These are phyloP conservation scores for Vipera ursinii DNA, from an alignment of 2,797 vertebrate species.

Conservation along the genomic window DNA sequence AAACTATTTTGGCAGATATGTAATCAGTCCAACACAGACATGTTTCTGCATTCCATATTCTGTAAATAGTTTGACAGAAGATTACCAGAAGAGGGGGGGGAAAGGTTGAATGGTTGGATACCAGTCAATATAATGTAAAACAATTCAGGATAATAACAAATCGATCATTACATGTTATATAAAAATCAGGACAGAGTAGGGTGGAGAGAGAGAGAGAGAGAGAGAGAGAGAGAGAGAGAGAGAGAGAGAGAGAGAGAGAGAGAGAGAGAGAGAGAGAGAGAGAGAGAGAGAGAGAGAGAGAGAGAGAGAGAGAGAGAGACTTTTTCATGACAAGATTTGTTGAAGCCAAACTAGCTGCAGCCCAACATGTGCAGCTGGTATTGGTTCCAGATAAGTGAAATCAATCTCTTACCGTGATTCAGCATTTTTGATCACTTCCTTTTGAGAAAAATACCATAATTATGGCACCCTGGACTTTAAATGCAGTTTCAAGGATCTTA, in stretches of 20 bases:
- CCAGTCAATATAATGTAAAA: neutral
- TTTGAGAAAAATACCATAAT: neutral
- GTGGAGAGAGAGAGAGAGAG: too few species aligned
- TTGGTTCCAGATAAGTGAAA: neutral
- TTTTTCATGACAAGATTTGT: neutral
- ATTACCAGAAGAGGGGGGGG: neutral
- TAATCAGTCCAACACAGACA: neutral
- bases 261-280: too few species aligned
- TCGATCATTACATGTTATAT: neutral
- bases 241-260: too few species aligned
- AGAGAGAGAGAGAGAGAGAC: too few species aligned
- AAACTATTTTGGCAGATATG: neutral
- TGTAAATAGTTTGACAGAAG: neutral
- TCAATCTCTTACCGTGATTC: neutral
- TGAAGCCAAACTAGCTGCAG: neutral
- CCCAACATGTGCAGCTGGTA: neutral
- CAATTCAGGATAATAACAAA: neutral
- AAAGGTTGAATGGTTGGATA: neutral
- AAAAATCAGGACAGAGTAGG: neutral
- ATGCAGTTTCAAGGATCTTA: neutral
- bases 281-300: too few species aligned
- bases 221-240: too few species aligned
- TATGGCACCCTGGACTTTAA: neutral
- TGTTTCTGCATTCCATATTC: conserved; percentile 1
- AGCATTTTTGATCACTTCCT: neutral